Conservation (phyloP, 2,888 invertebrate genomes). For the Campoplex nolae region DNA sequence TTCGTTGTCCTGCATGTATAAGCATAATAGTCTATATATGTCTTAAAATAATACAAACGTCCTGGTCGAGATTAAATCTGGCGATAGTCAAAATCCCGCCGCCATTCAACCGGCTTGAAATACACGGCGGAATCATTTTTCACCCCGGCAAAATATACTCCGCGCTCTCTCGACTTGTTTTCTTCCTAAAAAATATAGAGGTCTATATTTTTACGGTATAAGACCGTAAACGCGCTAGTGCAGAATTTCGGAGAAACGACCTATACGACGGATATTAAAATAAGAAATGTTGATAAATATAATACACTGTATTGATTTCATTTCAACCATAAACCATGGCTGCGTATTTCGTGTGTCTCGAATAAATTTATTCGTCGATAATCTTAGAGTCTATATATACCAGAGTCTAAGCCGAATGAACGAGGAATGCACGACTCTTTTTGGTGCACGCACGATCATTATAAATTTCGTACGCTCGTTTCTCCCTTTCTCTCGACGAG, state of each 20-base stretch:
- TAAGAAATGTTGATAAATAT: not conserved
- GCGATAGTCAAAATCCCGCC: constrained; percentile 70
- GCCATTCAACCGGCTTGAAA: constrained; percentile 70
- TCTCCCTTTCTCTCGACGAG: constrained; percentile 62
- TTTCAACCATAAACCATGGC: not conserved
- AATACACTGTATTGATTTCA: too few species aligned
- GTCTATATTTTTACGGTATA: not conserved
- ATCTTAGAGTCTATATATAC: constrained; percentile 18
- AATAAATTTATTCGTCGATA: constrained; percentile 35
- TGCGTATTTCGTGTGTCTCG: constrained; percentile 31
- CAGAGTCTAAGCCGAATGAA: constrained; percentile 38
- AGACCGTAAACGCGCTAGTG: not conserved
- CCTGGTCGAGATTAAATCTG: constrained; percentile 72
- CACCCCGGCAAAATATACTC: constrained; percentile 67
- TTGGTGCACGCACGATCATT: constrained; percentile 73
- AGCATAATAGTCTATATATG: constrained; percentile 18
- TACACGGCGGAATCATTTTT: constrained; percentile 78
- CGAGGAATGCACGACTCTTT: constrained; percentile 57
- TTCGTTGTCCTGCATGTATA: constrained; percentile 11
- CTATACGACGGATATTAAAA: not conserved
- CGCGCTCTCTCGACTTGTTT: constrained; percentile 60
- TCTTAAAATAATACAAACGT: constrained; percentile 63
- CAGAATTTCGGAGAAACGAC: not conserved
- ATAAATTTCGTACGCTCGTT: constrained; percentile 80
- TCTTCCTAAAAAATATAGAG: constrained; percentile 68